Evolutionary conservation across 2,888 invertebrate genomes (phyloP), one percentile per base, ranked within the genome.

Genomic region (Anoplius nigerrimus): DNA sequence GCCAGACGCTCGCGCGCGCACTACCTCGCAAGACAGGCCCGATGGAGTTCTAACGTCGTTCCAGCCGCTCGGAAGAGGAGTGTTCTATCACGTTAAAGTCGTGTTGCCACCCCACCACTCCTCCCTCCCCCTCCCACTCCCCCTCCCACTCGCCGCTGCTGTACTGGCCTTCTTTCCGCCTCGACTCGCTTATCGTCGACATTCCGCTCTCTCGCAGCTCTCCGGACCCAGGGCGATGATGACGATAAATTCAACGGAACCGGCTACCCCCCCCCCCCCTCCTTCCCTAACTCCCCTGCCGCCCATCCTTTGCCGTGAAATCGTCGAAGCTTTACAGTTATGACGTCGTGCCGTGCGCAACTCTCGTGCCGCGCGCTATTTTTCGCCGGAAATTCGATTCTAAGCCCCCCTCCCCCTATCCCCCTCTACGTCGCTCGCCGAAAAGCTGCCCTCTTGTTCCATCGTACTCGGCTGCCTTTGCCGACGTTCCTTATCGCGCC

Each of bases 21-120:
- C 11, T 18, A 20, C 34, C 6, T n/a, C 15, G 16, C 34, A 56
- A 56, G 27, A 16, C 24, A 0, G 2, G 16, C 16, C 24, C 55
- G n/a, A 55, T 55, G 55, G 34, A 42, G 16, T 55, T 55, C 42
- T 55, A 55, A 55, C 55, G 27, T 55, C 27, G 24, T 55, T 55
- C 27, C 6, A 27, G 27, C 24, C 18, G 34, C 4, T 16, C 27
- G 42, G 11, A 42, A 56, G 42, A 42, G 1, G 18, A 34, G 27
- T 27, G 16, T 16, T n/a, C 27, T 27, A 27, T 55, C 55, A 15
- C 16, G 48, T 48, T 48, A 48, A 18, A 48, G 16, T 13, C 8
- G 18, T 16, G 3, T 48, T 18, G 6, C 48, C 42, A 42, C 13
- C 13, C 42, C 42, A 8, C 13, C 42, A 13, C 13, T 13, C 42